Base-by-base conservation (phyloP, 2,797 vertebrate genomes). In the Hylomyscus alleni region DNA sequence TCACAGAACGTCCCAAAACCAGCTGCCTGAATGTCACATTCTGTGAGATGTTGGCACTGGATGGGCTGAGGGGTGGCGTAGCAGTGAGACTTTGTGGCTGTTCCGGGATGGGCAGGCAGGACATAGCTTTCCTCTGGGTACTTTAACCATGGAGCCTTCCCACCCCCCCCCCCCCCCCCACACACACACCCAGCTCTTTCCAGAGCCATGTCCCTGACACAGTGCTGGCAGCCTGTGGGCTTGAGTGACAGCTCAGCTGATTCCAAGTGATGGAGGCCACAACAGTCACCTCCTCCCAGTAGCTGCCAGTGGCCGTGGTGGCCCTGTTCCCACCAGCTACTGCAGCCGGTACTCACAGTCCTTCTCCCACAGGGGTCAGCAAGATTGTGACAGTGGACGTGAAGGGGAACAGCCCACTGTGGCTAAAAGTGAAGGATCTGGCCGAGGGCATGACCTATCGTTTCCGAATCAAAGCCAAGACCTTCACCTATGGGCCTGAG, bases 341-440 rank as follows among this genome's bases (percentile, higher is more conserved):
- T 37, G 0, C 2, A 1, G 72, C 8, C n/a, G 80, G 60, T 60
- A 17, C 65, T 22, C 5, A 6, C 56, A 13, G 0, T 17, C 19
- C 52, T 69, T 83, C 98, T 98, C 98, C 98, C 81, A 47, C 99
- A 99, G 99, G 99, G 1, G 99, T 99, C 98, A 99, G 99, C 99
- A 99, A 99, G 99, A 99, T 99, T 0, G 99, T 99, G 94, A 99
- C 99, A 0, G 99, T 99, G 98, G 99, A 99, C 0, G 99, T 99
- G 98, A 99, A 99, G 98, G 99, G 99, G 19, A 99, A 95, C 91
- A 99, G 99, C 95, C 99, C 99, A 0, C 98, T 99, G 96, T 99
- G 99, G 99, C 97, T 99, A 98, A 99, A 99, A 98, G 99, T 99
- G 97, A 99, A 99, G 98, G 99, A 99, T 98, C 98, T 99, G 97